Percentiles rank a stretch among this genome's conserved stretches.
These are phyloP conservation scores for Telmatochromis brichardi DNA, from an alignment of 2,113 vertebrate species.

Conservation along the genomic window DNA sequence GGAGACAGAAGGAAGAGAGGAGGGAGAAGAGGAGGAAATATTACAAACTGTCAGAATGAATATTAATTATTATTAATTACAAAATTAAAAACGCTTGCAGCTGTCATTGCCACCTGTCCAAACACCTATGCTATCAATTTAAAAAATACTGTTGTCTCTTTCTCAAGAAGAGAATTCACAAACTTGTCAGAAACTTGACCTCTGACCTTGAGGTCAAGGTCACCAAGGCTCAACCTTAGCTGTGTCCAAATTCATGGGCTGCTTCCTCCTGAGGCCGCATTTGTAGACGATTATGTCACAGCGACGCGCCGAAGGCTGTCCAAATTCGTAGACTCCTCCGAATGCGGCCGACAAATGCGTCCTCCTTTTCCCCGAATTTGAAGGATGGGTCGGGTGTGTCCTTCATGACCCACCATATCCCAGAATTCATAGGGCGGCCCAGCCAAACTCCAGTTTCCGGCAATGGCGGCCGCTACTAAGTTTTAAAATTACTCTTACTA, in stretches of 20 bases:
- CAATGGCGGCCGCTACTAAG: rapidly evolving
- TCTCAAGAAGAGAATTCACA: not conserved
- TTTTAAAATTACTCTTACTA: not conserved
- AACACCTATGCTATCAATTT: not conserved
- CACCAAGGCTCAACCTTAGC: not conserved
- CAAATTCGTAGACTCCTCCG: not conserved
- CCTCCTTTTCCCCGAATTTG: not conserved
- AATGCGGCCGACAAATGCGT: not conserved
- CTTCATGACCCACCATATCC: rapidly evolving
- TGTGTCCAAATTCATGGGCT: not conserved
- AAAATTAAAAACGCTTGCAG: not conserved
- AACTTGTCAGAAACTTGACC: not conserved
- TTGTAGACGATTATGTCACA: not conserved
- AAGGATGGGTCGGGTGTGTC: rapidly evolving
- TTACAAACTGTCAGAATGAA: not conserved
- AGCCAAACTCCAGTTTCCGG: rapidly evolving
- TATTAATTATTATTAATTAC: not conserved
- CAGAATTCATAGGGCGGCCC: not conserved
- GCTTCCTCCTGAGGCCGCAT: rapidly evolving
- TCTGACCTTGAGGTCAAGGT: not conserved
- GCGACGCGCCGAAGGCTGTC: not conserved
- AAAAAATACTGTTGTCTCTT: not conserved
- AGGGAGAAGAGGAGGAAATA: not conserved
- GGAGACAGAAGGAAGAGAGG: not conserved
- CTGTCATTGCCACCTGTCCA: not conserved